phyloP scores from a whole-genome alignment of 2,888 invertebrate species.

The Monochamus alternatus region DNA sequence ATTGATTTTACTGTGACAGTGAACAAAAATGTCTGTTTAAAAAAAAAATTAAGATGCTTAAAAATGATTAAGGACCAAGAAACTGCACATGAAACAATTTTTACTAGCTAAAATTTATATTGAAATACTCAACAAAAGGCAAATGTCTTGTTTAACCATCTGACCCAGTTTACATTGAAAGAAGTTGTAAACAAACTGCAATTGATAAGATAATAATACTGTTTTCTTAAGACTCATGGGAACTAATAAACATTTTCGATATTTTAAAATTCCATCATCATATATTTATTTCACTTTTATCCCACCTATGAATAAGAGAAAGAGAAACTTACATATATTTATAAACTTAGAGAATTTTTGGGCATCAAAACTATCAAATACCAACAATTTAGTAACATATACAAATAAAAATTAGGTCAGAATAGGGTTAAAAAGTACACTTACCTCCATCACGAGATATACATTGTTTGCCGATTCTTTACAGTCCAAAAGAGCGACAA shows the following conservation, averaged over 20 bases:
- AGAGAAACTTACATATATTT: no score
- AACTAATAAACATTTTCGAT: no score
- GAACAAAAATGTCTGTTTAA: no score
- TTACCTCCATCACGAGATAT: conserved; percentile 98
- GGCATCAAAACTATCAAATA: no score
- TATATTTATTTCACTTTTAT: no score
- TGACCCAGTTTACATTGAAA: neutral
- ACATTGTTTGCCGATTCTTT: conserved; percentile 97
- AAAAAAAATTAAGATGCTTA: neutral
- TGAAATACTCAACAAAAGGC: no score
- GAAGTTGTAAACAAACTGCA: neutral
- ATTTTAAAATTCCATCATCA: no score
- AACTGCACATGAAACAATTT: neutral
- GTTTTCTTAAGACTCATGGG: neutral
- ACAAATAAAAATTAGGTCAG: no score
- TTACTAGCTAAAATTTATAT: neutral
- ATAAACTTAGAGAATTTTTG: no score
- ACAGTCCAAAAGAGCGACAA: conserved; percentile 97
- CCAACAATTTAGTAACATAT: no score
- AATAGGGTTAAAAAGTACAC: conserved; percentile 59
- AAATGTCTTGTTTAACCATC: neutral
- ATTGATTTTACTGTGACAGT: no score
- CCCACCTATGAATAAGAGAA: no score
- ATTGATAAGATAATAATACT: neutral
- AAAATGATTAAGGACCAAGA: neutral